Percentiles rank a stretch among this genome's conserved stretches.
phyloP scores from a whole-genome alignment of 1,140 invertebrate species.

The Polyergus mexicanus region DNA sequence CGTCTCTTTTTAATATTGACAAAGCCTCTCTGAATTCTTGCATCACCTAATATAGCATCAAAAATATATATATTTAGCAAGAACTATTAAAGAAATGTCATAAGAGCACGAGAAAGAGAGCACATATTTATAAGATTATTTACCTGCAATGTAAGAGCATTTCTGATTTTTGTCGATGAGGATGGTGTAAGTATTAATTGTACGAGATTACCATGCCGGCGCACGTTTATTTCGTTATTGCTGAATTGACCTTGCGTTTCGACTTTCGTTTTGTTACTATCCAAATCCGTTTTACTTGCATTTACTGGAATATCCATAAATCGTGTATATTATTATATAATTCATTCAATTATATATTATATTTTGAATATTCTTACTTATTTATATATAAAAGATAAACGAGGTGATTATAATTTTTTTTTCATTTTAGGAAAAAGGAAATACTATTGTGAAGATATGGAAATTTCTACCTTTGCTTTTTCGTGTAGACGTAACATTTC shows the following conservation, averaged over 20 bases:
- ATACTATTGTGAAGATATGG: neutral
- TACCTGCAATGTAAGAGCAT: slow-evolving; percentile 88
- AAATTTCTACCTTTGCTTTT: slow-evolving; percentile 80
- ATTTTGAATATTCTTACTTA: slow-evolving; percentile 1
- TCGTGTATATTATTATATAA: neutral
- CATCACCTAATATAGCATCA: slow-evolving; percentile 86
- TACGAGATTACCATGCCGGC: slow-evolving; percentile 88
- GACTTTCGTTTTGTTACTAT: slow-evolving; percentile 78
- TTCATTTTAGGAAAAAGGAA: neutral
- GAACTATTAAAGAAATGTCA: neutral
- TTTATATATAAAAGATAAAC: neutral
- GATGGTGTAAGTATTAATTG: slow-evolving; percentile 89
- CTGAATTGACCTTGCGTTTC: slow-evolving; percentile 83
- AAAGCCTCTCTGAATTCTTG: slow-evolving; percentile 89
- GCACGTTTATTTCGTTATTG: slow-evolving; percentile 89
- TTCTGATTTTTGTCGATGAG: slow-evolving; percentile 87
- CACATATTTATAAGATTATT: slow-evolving; percentile 43
- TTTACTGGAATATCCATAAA: slow-evolving; percentile 72
- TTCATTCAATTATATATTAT: neutral
- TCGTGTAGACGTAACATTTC: slow-evolving; percentile 73
- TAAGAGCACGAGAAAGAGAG: neutral
- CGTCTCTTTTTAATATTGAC: slow-evolving; percentile 88
- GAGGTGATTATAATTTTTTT: neutral
- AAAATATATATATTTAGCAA: slow-evolving; percentile 41
- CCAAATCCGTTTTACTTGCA: slow-evolving; percentile 76